These are phyloP conservation scores for Plecotus auritus DNA, from an alignment of 2,113 vertebrate genomes.

Conservation along the genomic window DNA sequence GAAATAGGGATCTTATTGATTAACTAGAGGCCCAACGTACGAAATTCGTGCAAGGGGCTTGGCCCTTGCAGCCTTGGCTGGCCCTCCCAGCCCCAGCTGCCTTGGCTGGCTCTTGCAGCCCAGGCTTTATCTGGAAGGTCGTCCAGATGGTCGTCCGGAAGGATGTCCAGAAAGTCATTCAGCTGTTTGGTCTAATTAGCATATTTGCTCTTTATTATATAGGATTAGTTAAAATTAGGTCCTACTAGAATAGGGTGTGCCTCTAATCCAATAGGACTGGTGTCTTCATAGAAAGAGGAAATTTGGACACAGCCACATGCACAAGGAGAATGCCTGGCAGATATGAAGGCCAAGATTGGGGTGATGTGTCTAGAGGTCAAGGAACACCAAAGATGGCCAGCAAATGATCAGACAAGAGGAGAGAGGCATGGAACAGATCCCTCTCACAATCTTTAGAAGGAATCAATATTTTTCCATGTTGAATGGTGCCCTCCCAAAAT, in stretches of 20 bases:
- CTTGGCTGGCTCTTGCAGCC: too few relatives aligned
- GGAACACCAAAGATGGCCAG: not conserved
- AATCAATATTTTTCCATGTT: not conserved
- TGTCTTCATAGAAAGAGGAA: not conserved
- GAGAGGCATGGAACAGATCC: rapidly evolving
- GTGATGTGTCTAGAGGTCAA: not conserved
- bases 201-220: too few relatives aligned
- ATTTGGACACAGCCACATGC: not conserved
- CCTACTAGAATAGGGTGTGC: not conserved
- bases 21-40: not conserved
- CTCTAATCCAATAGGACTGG: not conserved
- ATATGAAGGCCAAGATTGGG: not conserved
- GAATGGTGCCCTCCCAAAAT: not conserved
- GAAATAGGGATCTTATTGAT: not conserved
- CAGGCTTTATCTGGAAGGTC: too few relatives aligned
- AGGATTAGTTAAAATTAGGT: not conserved
- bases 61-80: too few relatives aligned
- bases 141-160: too few relatives aligned
- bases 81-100: too few relatives aligned
- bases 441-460: not conserved
- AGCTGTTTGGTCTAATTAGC: too few relatives aligned
- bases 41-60: too few relatives aligned
- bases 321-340: not conserved
- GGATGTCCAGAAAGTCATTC: too few relatives aligned
- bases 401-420: not conserved